Conservation (phyloP, 2,888 invertebrate genomes). For the Tribolium freemani region DNA sequence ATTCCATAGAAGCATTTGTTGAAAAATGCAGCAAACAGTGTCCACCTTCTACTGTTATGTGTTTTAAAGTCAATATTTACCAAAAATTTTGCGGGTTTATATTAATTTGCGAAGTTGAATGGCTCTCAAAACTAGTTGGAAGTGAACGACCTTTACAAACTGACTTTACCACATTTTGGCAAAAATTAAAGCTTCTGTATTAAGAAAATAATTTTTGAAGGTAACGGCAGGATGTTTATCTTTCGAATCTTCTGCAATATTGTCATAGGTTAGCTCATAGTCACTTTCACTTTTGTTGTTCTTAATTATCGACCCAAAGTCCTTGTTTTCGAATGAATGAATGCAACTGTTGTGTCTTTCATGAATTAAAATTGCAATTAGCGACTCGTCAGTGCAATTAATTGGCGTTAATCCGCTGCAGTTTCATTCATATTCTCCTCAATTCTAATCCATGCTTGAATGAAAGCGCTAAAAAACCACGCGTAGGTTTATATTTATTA, state of each 20-base stretch:
- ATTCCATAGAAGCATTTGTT: too few species aligned
- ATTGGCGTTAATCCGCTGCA: slow-evolving; percentile 24
- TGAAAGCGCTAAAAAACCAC: slow-evolving; percentile 18
- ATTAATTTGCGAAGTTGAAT: not conserved
- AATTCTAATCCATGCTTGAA: slow-evolving; percentile 25
- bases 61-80: not conserved
- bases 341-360: not conserved
- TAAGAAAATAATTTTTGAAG: too few species aligned
- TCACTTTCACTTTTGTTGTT: not conserved
- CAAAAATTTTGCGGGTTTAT: not conserved
- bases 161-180: not conserved
- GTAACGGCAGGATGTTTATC: not conserved
- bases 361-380: not conserved
- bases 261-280: not conserved
- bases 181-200: not conserved
- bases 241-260: not conserved
- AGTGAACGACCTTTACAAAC: not conserved
- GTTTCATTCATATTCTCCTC: slow-evolving; percentile 24
- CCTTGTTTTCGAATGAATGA: not conserved
- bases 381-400: not conserved
- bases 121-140: not conserved
- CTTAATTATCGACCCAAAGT: not conserved
- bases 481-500: slow-evolving; percentile 38
- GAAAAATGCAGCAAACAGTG: too few species aligned
- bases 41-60: not conserved